Conservation (phyloP, 2,888 invertebrate species). For the Gortyna flavago region DNA sequence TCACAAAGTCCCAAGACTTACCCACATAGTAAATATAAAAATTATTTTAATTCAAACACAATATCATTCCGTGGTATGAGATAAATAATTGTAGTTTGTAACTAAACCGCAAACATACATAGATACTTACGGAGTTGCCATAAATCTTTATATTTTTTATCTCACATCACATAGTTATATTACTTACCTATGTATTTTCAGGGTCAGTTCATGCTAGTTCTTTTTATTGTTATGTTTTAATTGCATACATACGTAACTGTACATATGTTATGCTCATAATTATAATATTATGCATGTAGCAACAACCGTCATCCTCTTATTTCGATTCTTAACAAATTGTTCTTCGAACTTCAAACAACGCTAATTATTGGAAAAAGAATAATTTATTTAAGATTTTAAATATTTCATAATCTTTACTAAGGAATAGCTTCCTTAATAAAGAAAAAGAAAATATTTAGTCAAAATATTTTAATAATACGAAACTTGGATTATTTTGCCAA, state of each 20-base stretch:
- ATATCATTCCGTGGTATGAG: conserved; percentile 19
- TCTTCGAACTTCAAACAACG: not conserved
- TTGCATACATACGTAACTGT: conserved; percentile 25
- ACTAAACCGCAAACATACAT: conserved; percentile 16
- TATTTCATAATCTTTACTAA: not conserved
- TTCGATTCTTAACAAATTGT: not conserved
- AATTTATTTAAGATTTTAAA: not conserved
- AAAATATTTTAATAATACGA: not conserved
- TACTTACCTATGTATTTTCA: conserved; percentile 10
- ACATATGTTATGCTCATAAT: not conserved
- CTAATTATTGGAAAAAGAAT: not conserved
- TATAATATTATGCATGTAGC: not conserved
- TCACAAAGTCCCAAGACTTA: not conserved
- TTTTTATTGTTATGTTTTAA: conserved; percentile 15
- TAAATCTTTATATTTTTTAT: conserved; percentile 24
- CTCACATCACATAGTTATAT: not conserved
- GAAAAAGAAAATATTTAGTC: too few species aligned
- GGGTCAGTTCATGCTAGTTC: conserved; percentile 8
- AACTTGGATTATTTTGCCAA: conserved; percentile 3
- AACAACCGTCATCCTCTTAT: not conserved
- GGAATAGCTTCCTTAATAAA: too few species aligned
- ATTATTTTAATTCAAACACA: conserved; percentile 24
- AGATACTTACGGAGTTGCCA: conserved; percentile 10
- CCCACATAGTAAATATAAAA: conserved; percentile 14
- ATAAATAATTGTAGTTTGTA: conserved; percentile 33